A percentile compares a stretch with the other conserved stretches of the same genome.
phyloP scores from a whole-genome alignment of 2,888 invertebrate genomes.

The Asteroscopus sphinx region DNA sequence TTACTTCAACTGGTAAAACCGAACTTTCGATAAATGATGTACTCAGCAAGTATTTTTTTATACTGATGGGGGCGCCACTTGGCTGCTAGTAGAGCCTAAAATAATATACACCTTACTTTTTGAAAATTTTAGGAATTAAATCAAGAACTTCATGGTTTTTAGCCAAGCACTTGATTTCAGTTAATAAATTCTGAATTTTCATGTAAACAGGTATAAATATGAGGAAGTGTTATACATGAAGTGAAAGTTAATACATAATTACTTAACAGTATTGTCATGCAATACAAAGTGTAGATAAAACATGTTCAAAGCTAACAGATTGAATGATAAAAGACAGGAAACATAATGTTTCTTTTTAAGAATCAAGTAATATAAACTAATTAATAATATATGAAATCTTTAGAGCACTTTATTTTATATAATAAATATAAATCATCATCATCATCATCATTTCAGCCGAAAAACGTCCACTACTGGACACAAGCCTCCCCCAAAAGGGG shows the following conservation, averaged over 20 bases:
- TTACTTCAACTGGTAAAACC: no score
- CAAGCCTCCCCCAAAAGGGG: no score
- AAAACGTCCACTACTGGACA: no score
- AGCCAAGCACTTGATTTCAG: not conserved
- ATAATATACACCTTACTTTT: no score
- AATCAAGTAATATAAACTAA: not conserved
- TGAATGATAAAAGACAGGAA: not conserved
- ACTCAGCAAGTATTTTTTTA: no score
- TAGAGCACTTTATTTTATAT: no score
- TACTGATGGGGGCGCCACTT: no score
- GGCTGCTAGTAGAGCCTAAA: no score
- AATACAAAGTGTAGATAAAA: conserved; percentile 22
- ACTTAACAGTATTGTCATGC: conserved; percentile 33
- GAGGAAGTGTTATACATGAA: conserved; percentile 13
- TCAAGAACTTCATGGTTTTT: not conserved
- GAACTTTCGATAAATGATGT: no score
- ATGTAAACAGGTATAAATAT: conserved; percentile 1
- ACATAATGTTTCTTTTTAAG: not conserved
- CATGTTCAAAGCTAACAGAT: conserved; percentile 17
- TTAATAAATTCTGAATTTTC: not conserved
- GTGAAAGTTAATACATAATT: conserved; percentile 17
- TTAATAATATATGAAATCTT: no score
- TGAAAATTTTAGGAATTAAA: not conserved
- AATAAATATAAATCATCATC: no score
- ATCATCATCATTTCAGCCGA: no score